A percentile compares a stretch with the other conserved stretches of the same genome.
Conservation (phyloP, 2,113 vertebrate species). For the Paramormyrops kingsleyae region DNA sequence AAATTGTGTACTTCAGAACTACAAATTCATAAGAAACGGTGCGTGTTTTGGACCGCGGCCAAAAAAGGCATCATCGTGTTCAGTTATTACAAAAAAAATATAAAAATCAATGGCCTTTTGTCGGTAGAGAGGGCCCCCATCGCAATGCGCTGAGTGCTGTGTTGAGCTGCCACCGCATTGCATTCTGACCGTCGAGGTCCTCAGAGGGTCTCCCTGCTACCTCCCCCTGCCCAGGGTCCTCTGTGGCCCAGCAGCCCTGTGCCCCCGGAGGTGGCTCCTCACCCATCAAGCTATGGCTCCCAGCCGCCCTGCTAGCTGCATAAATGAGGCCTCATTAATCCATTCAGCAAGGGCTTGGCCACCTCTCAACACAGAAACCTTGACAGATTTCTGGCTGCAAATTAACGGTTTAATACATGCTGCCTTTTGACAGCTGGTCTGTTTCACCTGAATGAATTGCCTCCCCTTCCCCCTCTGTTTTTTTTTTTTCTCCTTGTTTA, state of each 20-base stretch:
- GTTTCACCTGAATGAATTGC: constrained; percentile 64
- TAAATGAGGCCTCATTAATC: constrained; percentile 1
- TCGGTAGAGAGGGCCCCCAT: neutral
- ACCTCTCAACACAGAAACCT: constrained; percentile 31
- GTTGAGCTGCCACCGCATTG: neutral
- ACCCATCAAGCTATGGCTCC: neutral
- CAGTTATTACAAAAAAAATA: neutral
- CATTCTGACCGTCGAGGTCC: neutral
- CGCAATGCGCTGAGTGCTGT: neutral
- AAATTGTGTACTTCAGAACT: neutral
- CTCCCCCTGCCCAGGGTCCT: neutral
- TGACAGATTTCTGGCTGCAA: neutral
- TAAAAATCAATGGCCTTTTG: neutral
- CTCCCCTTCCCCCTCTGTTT: constrained; percentile 61
- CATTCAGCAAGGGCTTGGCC: constrained; percentile 38
- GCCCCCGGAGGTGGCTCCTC: neutral
- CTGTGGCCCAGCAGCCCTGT: neutral
- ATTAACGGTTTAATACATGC: neutral
- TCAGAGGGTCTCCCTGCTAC: neutral
- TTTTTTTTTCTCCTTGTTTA: constrained; percentile 43
- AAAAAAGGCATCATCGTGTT: neutral
- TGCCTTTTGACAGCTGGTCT: neutral
- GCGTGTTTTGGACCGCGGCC: neutral
- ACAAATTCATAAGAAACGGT: neutral
- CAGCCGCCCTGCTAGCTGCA: neutral